phyloP scores from a whole-genome alignment of 2,797 vertebrate genomes.

The Malurus leucopterus region DNA sequence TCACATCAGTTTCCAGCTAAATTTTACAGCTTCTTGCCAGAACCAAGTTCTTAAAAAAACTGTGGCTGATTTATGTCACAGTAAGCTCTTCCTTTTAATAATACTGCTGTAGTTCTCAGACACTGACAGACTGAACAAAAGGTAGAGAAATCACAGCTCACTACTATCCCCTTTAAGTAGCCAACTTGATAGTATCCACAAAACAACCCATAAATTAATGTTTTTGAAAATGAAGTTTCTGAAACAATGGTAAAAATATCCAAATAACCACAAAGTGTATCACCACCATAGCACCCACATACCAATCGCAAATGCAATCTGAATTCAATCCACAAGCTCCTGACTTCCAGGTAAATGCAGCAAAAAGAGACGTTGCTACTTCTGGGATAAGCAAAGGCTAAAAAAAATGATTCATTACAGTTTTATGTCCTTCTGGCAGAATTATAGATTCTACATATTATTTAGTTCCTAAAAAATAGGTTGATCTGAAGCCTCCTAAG shows the following conservation, averaged over 20 bases:
- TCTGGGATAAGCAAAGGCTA: background rate
- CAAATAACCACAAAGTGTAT: background rate
- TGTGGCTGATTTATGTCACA: background rate
- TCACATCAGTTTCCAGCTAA: background rate
- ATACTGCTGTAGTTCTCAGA: background rate
- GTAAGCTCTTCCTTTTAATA: constrained; percentile 17
- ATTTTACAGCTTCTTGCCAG: background rate
- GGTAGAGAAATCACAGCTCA: constrained; percentile 5
- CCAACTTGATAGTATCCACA: background rate
- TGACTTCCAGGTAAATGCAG: background rate
- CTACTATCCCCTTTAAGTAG: background rate
- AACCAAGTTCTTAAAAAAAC: background rate
- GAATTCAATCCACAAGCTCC: background rate
- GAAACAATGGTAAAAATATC: background rate
- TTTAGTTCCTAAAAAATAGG: background rate
- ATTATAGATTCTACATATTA: background rate
- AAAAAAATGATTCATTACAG: background rate
- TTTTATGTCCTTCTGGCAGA: background rate
- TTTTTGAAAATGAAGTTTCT: background rate
- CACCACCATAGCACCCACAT: background rate
- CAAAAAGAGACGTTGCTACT: background rate
- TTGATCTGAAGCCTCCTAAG: background rate
- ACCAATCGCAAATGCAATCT: background rate
- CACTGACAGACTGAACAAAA: constrained; percentile 2
- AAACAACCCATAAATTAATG: background rate